Percentiles rank a stretch among this genome's conserved stretches.
Evolutionary conservation across 1,140 invertebrate genomes (phyloP).

Genomic region (Piezodorus guildinii): DNA sequence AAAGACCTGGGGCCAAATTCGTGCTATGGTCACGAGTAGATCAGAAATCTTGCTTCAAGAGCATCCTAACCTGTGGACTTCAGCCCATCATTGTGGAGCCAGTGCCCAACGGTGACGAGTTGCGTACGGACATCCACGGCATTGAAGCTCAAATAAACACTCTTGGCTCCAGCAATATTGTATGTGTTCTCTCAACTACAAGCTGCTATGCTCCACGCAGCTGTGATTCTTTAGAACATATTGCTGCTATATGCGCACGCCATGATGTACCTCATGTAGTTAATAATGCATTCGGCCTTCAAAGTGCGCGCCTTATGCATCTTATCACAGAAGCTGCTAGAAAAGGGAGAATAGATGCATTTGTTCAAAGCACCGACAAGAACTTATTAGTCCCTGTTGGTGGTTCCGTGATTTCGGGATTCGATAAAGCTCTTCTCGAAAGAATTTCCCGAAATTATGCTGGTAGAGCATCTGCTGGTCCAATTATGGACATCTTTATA

Average conservation of each 20-base stretch:
- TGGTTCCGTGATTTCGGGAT: constrained; percentile 66
- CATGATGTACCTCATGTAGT: constrained; percentile 63
- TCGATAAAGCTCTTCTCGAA: constrained; percentile 53
- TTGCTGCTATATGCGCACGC: constrained; percentile 47
- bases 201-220: constrained; percentile 75
- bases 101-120: constrained; percentile 46
- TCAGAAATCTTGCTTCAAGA: constrained; percentile 83
- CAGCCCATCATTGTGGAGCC: constrained; percentile 57
- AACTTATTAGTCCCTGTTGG: constrained; percentile 83
- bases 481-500: constrained; percentile 67
- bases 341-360: constrained; percentile 59
- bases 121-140: constrained; percentile 51
- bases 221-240: constrained; percentile 51
- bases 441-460: constrained; percentile 60
- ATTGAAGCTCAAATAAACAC: constrained; percentile 46
- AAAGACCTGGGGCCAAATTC: constrained; percentile 57
- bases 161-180: constrained; percentile 51
- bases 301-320: constrained; percentile 56
- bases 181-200: constrained; percentile 72
- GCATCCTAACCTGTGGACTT: constrained; percentile 57
- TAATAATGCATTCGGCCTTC: constrained; percentile 82
- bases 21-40: constrained; percentile 80
- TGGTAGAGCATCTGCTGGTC: constrained; percentile 62
- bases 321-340: constrained; percentile 56
- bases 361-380: constrained; percentile 81